A percentile compares a stretch with the other conserved stretches of the same genome.
phyloP scores from a whole-genome alignment of 2,888 invertebrate species.

The Dexiosoma caninum region DNA sequence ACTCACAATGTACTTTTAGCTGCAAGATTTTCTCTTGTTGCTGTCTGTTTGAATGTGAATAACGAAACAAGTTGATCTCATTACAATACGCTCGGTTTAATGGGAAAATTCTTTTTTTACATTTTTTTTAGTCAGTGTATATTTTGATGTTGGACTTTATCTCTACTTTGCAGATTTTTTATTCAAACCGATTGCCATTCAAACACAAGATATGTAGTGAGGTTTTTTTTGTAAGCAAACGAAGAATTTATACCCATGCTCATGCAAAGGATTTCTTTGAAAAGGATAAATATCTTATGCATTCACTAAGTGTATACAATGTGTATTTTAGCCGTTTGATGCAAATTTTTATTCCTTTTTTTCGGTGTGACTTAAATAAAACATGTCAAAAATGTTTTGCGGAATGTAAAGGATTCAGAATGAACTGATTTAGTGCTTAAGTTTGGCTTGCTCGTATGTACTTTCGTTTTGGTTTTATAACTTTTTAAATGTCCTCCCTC shows the following conservation, averaged over 20 bases:
- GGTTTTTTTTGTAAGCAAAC: background rate
- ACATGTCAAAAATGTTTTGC: slow-evolving; percentile 34
- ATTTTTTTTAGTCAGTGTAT: slow-evolving; percentile 33
- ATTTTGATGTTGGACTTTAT: slow-evolving; percentile 50
- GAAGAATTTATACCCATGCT: background rate
- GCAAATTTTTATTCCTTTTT: background rate
- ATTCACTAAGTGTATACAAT: background rate
- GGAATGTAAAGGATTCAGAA: slow-evolving; percentile 45
- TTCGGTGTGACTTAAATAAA: slow-evolving; percentile 1
- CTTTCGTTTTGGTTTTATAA: background rate
- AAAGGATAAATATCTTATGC: slow-evolving; percentile 10
- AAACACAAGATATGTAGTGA: background rate
- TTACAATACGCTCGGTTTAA: slow-evolving; percentile 72
- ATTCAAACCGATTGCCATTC: background rate
- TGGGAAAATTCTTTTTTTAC: slow-evolving; percentile 69
- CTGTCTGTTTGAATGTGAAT: slow-evolving; percentile 19
- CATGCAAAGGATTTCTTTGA: background rate
- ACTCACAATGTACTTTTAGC: background rate
- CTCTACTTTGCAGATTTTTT: slow-evolving; percentile 53
- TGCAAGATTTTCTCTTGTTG: slow-evolving; percentile 16
- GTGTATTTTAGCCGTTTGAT: background rate
- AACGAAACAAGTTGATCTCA: slow-evolving; percentile 71
- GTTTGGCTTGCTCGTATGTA: background rate
- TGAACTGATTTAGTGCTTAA: slow-evolving; percentile 4
- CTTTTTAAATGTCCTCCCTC: too few relatives aligned